phyloP scores from a whole-genome alignment of 2,888 invertebrate species.

The Antheraea yamamai region DNA sequence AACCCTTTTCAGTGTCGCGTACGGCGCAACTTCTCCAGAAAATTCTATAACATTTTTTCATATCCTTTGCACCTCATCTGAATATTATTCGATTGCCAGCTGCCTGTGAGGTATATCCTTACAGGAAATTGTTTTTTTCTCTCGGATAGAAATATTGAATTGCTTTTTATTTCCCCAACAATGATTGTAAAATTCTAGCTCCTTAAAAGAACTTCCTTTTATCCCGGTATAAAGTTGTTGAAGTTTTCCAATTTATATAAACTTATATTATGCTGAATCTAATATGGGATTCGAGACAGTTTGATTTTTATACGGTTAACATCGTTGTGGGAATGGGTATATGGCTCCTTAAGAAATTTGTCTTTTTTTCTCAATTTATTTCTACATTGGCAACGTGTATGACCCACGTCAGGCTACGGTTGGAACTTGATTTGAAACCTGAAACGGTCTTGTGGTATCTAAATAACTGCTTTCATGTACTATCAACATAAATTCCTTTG shows the following conservation, averaged over 20 bases:
- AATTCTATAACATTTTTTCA: constrained; percentile 51
- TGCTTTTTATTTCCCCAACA: constrained; percentile 35
- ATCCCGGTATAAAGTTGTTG: constrained; percentile 23
- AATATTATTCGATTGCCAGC: constrained; percentile 61
- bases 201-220: constrained; percentile 25
- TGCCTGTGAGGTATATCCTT: constrained; percentile 40
- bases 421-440: constrained; percentile 50
- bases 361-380: constrained; percentile 56
- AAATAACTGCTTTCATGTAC: constrained; percentile 56
- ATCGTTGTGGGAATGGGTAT: constrained; percentile 42
- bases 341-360: constrained; percentile 57
- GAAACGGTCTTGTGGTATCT: constrained; percentile 51
- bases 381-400: constrained; percentile 51
- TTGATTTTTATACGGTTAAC: constrained; percentile 41
- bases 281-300: constrained; percentile 41
- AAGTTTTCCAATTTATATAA: constrained; percentile 36
- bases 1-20: constrained; percentile 33
- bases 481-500: constrained; percentile 50
- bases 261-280: constrained; percentile 40
- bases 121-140: constrained; percentile 52
- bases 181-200: constrained; percentile 37
- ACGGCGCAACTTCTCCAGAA: constrained; percentile 35
- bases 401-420: constrained; percentile 52
- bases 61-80: constrained; percentile 51
- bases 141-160: constrained; percentile 42